Base-by-base conservation (phyloP, 1,140 invertebrate species). In the Halesus radiatus region DNA sequence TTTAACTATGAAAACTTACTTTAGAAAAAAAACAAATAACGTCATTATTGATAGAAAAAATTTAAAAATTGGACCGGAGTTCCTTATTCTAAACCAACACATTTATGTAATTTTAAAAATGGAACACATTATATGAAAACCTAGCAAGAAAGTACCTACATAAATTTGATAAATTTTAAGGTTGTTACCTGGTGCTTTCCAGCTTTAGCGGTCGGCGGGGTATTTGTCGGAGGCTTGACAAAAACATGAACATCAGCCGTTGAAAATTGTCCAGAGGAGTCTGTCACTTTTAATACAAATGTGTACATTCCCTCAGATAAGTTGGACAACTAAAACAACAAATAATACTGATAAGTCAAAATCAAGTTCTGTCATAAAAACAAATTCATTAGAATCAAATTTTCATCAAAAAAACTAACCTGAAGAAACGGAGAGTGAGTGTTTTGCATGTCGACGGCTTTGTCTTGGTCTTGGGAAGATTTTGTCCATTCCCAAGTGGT, bases 261-360 rank as follows among this genome's bases (percentile, higher is more conserved):
- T 37, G 95, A 96, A 6, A 92, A 94, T 89, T 98, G 97, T 3
- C 95, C 95, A 2, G 95, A 94, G 79, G 94, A 94, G 85, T 98
- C 97, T 6, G 95, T 98, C 3, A 98, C 97, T 90, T 96, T 97
- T 4, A 99, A 88, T 8, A 95, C 94, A 90, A 98, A 98, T 7
- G 96, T 98, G 85, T 98, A 99, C 88, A 98, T 95, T 73, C 97
- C 97, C 85, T 97, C 95, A 86, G 98, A 96, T 76, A 98, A 89
- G 87, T 98, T 96, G 3, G 96, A 97, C 4, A 98, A 88, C 87
- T 91, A 85, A 20, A 89, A 23, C 60, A 64, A 79, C 16, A 64
- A 76, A 26, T 72, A 10, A 18, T 50, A 16, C 13, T 56, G 26
- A 26, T 23, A 64, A 70, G n/a, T 45, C 10, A 13, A 13, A 37